Evolutionary conservation across 2,888 invertebrate species (phyloP), one percentile per base, ranked within the genome.

Genomic region (Epinotia bilunana): DNA sequence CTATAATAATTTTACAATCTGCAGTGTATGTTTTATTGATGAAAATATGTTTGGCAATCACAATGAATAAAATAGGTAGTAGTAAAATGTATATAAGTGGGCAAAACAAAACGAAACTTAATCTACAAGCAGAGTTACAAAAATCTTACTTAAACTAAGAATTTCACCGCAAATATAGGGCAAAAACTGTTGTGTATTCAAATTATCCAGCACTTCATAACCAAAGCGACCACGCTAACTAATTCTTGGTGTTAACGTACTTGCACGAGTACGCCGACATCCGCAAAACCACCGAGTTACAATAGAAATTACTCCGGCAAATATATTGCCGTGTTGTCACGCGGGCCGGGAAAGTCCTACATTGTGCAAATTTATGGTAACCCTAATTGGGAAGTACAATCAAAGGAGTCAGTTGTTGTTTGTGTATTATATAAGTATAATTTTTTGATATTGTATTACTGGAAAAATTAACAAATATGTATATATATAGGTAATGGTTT

Each of bases 261-360:
- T 61, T 20, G 71, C 67, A 72, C 61, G 67, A 67, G 75, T 33
- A 57, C 33, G 74, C 65, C 74, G 67, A 75, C 75, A 75, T 72
- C 71, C 75, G 65, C 75, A 71, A 74, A 74, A 75, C 75, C 75
- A 33, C 74, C 16, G 64, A 62, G 61, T 62, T 72, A 72, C 75
- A 75, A 75, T 75, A 75, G 75, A 75, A 75, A 75, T 75, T 75
- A 75, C 75, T 75, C 72, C 43, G 49, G 61, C 61, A 72, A 72
- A 75, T 75, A 75, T 75, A 75, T 75, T 62, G 75, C 74, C 67
- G 72, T 61, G 75, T 72, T 75, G 75, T 72, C 72, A 70, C 74
- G 74, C 57, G 58, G 57, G 53, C 65, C 71, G 75, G 75, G 75
- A 62, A 61, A 75, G 75, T 75, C 75, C 75, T 72, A 61, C 67